A percentile compares a stretch with the other conserved stretches of the same genome.
phyloP scores from a whole-genome alignment of 2,888 invertebrate species.

The Tachina fera region DNA sequence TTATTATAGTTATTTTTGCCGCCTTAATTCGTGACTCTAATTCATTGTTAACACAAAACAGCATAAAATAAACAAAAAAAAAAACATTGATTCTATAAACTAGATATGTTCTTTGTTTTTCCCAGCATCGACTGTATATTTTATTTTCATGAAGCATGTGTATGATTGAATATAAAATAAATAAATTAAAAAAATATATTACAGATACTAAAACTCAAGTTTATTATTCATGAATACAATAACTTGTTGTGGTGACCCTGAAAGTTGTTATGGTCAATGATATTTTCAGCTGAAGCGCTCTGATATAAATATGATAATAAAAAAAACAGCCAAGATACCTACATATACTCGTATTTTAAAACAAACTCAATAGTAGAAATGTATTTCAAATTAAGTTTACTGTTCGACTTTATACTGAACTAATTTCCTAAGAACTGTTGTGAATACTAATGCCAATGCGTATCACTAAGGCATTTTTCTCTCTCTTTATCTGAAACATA shows the following conservation, averaged over 20 bases:
- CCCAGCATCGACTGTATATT: constrained; percentile 23
- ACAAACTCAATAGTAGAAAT: background rate
- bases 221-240: constrained; percentile 55
- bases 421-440: constrained; percentile 43
- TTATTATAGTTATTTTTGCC: background rate
- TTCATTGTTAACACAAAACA: background rate
- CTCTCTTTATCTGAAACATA: background rate
- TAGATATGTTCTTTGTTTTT: background rate
- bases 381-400: constrained; percentile 22
- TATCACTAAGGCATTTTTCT: background rate
- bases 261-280: constrained; percentile 70
- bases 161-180: constrained; percentile 46
- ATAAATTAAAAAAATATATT: constrained; percentile 31
- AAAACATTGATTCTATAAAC: background rate
- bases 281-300: constrained; percentile 53
- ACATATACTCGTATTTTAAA: constrained; percentile 3
- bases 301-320: constrained; percentile 33
- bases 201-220: constrained; percentile 46
- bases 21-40: background rate
- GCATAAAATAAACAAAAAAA: background rate
- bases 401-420: constrained; percentile 6
- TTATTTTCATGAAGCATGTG: constrained; percentile 18
- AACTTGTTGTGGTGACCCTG: constrained; percentile 66
- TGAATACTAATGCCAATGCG: constrained; percentile 14
- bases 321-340: background rate